Evolutionary conservation across 2,113 vertebrate genomes (phyloP).

Genomic region (Phyllopteryx taeniolatus): DNA sequence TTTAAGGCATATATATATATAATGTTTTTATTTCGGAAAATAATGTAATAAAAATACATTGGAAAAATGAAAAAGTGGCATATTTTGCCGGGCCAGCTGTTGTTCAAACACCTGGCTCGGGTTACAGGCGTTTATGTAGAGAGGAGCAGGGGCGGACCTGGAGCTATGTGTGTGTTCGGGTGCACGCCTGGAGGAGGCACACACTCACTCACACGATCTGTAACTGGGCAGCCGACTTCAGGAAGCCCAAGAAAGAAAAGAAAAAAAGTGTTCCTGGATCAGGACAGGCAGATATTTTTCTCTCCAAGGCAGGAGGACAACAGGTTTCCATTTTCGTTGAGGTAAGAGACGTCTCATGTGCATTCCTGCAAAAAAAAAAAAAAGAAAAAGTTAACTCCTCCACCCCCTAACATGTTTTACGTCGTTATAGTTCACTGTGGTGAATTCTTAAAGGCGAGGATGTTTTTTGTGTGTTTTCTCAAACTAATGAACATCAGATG

Average conservation of each 20-base stretch:
- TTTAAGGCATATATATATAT: not conserved
- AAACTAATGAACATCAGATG: constrained; percentile 70
- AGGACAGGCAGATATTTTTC: not conserved
- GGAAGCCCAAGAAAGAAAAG: not conserved
- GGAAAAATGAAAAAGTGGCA: not conserved
- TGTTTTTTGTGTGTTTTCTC: not conserved
- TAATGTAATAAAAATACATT: not conserved
- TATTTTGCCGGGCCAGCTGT: constrained; percentile 58
- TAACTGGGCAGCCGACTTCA: not conserved
- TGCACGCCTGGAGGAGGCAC: not conserved
- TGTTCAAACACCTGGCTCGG: constrained; percentile 64
- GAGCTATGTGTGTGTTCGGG: not conserved
- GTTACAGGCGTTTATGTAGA: constrained; percentile 45
- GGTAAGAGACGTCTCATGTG: not conserved
- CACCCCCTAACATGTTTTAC: not conserved
- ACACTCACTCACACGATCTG: not conserved
- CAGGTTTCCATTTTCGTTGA: not conserved
- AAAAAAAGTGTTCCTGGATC: not conserved
- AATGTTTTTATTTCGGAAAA: not conserved
- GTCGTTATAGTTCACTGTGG: not conserved
- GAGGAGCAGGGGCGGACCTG: constrained; percentile 2
- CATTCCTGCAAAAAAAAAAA: not conserved
- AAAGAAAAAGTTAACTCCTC: not conserved
- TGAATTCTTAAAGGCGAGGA: not conserved
- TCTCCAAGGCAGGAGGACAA: not conserved